phyloP scores from a whole-genome alignment of 2,797 vertebrate species.

The Eurystomus glaucurus region DNA sequence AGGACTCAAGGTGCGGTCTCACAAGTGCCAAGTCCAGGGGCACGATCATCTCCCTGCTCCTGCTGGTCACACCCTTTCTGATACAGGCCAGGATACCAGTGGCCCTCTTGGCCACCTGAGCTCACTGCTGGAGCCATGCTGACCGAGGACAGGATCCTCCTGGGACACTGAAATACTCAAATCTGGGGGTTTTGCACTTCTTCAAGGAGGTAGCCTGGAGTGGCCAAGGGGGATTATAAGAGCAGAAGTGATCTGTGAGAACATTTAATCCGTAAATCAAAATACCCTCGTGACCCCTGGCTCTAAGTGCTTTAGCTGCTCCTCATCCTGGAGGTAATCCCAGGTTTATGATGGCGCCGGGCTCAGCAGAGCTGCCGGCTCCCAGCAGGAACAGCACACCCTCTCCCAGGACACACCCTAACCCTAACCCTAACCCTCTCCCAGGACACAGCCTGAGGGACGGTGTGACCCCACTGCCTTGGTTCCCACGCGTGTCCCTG shows the following conservation, averaged over 20 bases:
- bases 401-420: fast-evolving
- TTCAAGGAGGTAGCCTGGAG: not conserved
- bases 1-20: no score
- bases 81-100: no score
- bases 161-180: not conserved
- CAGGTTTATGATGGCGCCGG: not conserved
- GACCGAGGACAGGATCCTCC: not conserved
- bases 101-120: not conserved
- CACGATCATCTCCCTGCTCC: no score
- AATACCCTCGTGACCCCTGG: not conserved
- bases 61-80: no score
- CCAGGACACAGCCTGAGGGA: fast-evolving
- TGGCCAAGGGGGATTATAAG: not conserved
- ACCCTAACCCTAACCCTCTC: no score
- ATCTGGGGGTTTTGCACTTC: not conserved
- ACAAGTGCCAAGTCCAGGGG: no score
- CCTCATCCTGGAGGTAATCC: not conserved
- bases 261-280: not conserved
- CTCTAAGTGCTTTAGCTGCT: not conserved
- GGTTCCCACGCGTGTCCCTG: not conserved
- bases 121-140: not conserved
- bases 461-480: fast-evolving
- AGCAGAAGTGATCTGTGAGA: not conserved
- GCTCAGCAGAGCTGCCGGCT: not conserved
- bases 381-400: not conserved